A percentile compares a stretch with the other conserved stretches of the same genome.
Conservation (phyloP, 2,888 invertebrate species). For the Pandemis cinnamomeana region DNA sequence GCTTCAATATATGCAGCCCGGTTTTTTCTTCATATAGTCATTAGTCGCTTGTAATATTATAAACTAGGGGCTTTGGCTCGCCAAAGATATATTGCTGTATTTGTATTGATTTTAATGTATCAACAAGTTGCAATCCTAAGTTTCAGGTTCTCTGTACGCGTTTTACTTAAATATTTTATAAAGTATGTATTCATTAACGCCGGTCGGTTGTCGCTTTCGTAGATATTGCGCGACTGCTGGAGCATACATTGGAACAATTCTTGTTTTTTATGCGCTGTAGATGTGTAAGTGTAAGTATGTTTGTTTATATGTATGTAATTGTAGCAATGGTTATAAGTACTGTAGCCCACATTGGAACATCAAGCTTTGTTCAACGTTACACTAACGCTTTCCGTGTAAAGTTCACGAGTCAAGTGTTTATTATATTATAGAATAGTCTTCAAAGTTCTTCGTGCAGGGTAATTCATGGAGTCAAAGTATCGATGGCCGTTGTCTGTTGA, state of each 20-base stretch:
- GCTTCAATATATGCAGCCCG: no score
- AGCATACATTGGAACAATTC: conserved; percentile 6
- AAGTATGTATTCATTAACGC: neutral
- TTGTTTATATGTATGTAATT: conserved; percentile 25
- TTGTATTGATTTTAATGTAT: neutral
- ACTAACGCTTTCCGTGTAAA: conserved; percentile 50
- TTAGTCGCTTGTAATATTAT: no score
- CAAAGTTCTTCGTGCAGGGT: conserved; percentile 82
- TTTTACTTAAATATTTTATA: neutral
- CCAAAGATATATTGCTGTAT: no score
- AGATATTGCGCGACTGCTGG: conserved; percentile 6
- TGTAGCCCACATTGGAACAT: conserved; percentile 21
- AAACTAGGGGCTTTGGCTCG: no score
- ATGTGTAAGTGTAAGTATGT: conserved; percentile 19
- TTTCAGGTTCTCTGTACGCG: neutral
- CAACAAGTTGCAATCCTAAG: neutral
- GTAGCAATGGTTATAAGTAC: conserved; percentile 8
- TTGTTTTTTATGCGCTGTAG: conserved; percentile 4
- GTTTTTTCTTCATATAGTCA: no score
- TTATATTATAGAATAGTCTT: conserved; percentile 63
- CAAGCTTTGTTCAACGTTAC: conserved; percentile 47
- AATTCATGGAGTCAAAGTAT: conserved; percentile 57
- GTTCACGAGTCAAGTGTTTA: conserved; percentile 59
- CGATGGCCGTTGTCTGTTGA: conserved; percentile 57
- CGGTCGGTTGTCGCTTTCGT: neutral